Evolutionary conservation across 2,113 vertebrate species (phyloP).

Genomic region (Atherinomorus stipes): DNA sequence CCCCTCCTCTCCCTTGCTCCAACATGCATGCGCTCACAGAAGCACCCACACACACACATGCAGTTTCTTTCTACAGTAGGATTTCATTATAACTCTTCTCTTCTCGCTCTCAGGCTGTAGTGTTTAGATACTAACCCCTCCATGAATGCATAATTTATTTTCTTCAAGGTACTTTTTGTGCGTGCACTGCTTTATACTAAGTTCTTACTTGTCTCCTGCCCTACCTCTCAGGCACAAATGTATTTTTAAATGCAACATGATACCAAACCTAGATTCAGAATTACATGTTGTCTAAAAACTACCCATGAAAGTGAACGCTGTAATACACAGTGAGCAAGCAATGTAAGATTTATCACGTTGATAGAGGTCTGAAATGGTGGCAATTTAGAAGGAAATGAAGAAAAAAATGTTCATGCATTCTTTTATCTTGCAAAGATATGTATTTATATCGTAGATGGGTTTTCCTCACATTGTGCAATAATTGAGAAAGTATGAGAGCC

Average conservation of each 20-base stretch:
- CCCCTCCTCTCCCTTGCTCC: slow-evolving; percentile 18
- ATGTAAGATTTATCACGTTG: slow-evolving; percentile 72
- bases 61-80: slow-evolving; percentile 59
- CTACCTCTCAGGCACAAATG: slow-evolving; percentile 66
- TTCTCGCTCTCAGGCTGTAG: slow-evolving; percentile 80
- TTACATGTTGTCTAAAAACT: slow-evolving; percentile 77
- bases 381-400: slow-evolving; percentile 73
- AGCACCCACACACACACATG: slow-evolving; percentile 27
- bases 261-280: slow-evolving; percentile 53
- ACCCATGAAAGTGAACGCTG: slow-evolving; percentile 66
- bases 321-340: slow-evolving; percentile 65
- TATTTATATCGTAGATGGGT: slow-evolving; percentile 66
- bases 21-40: slow-evolving; percentile 10
- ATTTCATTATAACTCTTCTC: slow-evolving; percentile 80
- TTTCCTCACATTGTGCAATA: slow-evolving; percentile 70
- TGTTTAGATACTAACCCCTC: slow-evolving; percentile 81
- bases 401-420: slow-evolving; percentile 65
- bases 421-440: slow-evolving; percentile 74
- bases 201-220: slow-evolving; percentile 50
- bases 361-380: slow-evolving; percentile 65
- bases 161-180: slow-evolving; percentile 78
- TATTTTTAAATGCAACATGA: slow-evolving; percentile 70
- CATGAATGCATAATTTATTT: slow-evolving; percentile 86
- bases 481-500: slow-evolving; percentile 83
- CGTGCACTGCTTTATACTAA: slow-evolving; percentile 58